These are phyloP conservation scores for Aethes cnicana DNA, from an alignment of 2,888 invertebrate genomes.

Conservation along the genomic window DNA sequence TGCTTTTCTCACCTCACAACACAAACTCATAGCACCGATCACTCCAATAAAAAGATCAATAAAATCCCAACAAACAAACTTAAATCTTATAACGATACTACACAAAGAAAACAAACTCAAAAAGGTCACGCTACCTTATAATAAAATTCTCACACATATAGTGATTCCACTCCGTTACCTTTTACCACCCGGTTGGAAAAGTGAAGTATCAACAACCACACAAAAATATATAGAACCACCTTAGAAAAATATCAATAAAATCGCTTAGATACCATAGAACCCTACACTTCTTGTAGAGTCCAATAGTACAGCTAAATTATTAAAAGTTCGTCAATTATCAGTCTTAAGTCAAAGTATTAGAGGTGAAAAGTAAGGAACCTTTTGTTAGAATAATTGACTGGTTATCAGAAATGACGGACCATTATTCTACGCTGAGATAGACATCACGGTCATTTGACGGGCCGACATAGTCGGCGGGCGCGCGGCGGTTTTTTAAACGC, in stretches of 20 bases:
- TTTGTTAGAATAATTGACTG: constrained; percentile 43
- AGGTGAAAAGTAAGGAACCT: too few relatives aligned
- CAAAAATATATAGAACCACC: neutral
- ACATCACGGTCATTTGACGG: constrained; percentile 32
- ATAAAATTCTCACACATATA: constrained; percentile 30
- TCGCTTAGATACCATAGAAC: neutral
- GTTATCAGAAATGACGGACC: constrained; percentile 41
- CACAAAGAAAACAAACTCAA: neutral
- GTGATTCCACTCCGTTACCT: constrained; percentile 2
- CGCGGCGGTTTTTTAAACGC: constrained; percentile 3
- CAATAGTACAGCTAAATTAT: constrained; percentile 14
- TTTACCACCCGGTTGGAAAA: constrained; percentile 1
- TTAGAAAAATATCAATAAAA: neutral
- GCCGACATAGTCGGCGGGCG: neutral
- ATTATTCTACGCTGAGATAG: constrained; percentile 42
- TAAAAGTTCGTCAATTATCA: too few relatives aligned
- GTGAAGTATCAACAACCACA: neutral
- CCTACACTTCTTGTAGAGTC: neutral
- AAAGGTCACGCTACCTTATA: constrained; percentile 15
- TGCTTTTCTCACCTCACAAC: neutral
- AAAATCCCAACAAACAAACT: neutral
- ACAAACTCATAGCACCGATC: neutral
- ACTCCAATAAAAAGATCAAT: neutral
- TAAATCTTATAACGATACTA: constrained; percentile 17
- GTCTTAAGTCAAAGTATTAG: too few relatives aligned